A percentile compares a stretch with the other conserved stretches of the same genome.
Evolutionary conservation across 2,888 invertebrate genomes (phyloP).

Genomic region (Acanthosepion esculentum): DNA sequence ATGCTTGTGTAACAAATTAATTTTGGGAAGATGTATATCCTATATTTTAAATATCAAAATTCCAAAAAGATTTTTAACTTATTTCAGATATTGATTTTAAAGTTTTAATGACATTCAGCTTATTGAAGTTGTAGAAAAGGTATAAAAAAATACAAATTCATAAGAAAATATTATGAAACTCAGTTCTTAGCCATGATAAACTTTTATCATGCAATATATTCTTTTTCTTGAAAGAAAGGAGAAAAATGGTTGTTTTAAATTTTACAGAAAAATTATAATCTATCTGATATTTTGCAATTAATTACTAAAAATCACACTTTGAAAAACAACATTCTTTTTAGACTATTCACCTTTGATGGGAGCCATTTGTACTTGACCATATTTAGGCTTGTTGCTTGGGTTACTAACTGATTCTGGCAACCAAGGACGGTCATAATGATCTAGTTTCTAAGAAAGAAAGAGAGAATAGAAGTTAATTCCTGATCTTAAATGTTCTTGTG

Average conservation of each 20-base stretch:
- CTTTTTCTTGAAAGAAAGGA: too few species aligned
- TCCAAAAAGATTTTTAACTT: too few species aligned
- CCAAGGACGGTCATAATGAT: constrained; percentile 59
- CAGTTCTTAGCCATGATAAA: too few species aligned
- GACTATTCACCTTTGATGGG: constrained; percentile 56
- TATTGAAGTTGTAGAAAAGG: too few species aligned
- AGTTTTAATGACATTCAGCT: neutral
- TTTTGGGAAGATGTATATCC: neutral
- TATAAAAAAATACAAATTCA: too few species aligned
- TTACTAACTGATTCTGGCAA: constrained; percentile 56
- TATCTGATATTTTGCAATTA: neutral
- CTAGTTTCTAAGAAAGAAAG: constrained; percentile 52
- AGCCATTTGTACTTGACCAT: constrained; percentile 50
- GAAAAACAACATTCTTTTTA: neutral
- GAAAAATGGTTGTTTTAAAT: too few species aligned
- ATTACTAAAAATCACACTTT: neutral
- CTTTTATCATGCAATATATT: too few species aligned
- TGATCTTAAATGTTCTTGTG: neutral
- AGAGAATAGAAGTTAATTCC: neutral
- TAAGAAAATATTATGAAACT: too few species aligned
- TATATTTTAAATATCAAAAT: too few species aligned
- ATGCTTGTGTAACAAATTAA: neutral
- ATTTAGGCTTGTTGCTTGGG: constrained; percentile 50
- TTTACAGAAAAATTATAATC: neutral
- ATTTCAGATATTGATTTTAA: neutral